phyloP scores from a whole-genome alignment of 1,140 invertebrate species.

The Macrostomum lignano region DNA sequence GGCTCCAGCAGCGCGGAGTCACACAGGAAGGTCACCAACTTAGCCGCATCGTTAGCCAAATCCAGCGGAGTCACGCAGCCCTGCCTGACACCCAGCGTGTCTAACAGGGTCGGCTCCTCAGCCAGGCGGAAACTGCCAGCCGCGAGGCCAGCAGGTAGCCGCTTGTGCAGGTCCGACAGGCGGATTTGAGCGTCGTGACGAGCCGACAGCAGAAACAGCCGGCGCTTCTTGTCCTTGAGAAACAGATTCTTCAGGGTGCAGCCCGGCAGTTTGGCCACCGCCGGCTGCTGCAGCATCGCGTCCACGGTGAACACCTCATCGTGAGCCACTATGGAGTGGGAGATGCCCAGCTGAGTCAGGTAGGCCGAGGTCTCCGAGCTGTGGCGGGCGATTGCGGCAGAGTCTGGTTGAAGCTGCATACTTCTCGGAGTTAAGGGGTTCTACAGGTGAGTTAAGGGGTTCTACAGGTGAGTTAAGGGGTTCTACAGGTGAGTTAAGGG shows the following conservation, averaged over 20 bases:
- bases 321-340: no score
- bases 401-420: no score
- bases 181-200: slow-evolving; percentile 19
- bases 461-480: no score
- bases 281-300: slow-evolving; percentile 16
- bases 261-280: slow-evolving; percentile 12
- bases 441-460: no score
- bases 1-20: no score
- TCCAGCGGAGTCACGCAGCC: slow-evolving; percentile 23
- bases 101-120: slow-evolving; percentile 15
- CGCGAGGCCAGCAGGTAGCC: slow-evolving; percentile 14
- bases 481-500: no score
- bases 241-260: slow-evolving; percentile 26
- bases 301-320: slow-evolving; percentile 29
- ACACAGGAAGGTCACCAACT: slow-evolving; percentile 14
- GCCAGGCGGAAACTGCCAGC: slow-evolving; percentile 21
- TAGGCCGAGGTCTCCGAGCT: no score
- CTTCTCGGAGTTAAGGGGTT: no score
- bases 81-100: slow-evolving; percentile 19
- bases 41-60: slow-evolving; percentile 20
- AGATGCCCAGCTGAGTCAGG: no score
- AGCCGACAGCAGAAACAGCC: slow-evolving; percentile 21
- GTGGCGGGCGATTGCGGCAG: no score
- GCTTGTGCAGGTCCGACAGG: slow-evolving; percentile 19
- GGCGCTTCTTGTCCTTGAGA: slow-evolving; percentile 26